Base-by-base conservation (phyloP, 2,113 vertebrate genomes). In the Todiramphus chloris region DNA sequence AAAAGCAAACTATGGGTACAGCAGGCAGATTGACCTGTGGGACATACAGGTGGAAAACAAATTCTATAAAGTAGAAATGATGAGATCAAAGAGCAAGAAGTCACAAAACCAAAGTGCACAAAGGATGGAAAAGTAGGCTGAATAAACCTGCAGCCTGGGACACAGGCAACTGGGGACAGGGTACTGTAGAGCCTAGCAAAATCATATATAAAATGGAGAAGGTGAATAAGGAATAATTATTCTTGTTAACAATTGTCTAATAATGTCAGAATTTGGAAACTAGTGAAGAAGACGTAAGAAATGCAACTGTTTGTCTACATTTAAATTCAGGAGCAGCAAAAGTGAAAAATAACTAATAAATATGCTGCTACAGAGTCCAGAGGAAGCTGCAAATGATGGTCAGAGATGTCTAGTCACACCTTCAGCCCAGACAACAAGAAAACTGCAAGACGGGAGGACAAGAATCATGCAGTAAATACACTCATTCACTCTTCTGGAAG, bases 141-240 rank as follows among this genome's bases (percentile, higher is more conserved):
- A 66, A 53, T 44, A 69, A 44, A 3, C 1, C 8, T 83, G 16
- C 5, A 63, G 14, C 35, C 25, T 59, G 8, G 10, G 18, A 33
- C 48, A 37, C 8, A 13, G 3, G n/a, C n/a, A n/a, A n/a, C n/a
- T n/a, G n/a, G 0, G 7, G 3, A 62, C 11, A 56, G 16, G 15
- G 7, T 17, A 35, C 13, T 19, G 16, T 3, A 3, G 23, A 83
- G 9, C 5, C 4, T 5, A 30, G 35, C 41, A 59, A 77, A 37
- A 58, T 31, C 5, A 28, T 23, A 21, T 10, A 21, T 30, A 69
- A 63, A 82, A 33, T 33, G n/a, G 27, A 81, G 14, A 70, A 55
- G 20, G 9, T 18, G 20, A 77, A 37, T 56, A 39, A 78, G 33
- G 23, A 95, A 46, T 4, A 55, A 33, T 44, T 50, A 59, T 59